Conservation (phyloP, 2,888 invertebrate genomes). For the Lobophora halterata region DNA sequence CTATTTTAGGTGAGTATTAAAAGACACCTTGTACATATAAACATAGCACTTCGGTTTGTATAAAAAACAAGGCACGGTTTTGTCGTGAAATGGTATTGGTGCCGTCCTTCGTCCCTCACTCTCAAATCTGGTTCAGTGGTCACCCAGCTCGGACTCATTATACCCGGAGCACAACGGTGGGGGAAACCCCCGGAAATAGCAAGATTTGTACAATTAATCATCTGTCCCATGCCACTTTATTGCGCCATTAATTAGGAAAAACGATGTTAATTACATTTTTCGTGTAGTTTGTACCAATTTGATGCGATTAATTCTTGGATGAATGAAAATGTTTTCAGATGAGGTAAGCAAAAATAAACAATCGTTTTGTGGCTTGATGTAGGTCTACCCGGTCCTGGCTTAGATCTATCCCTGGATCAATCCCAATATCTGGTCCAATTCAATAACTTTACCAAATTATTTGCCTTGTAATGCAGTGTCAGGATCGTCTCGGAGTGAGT, state of each 20-base stretch:
- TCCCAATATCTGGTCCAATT: too few relatives aligned
- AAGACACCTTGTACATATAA: too few relatives aligned
- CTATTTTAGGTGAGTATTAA: background rate
- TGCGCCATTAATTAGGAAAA: conserved; percentile 38
- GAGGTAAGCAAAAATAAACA: too few relatives aligned
- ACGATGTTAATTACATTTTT: conserved; percentile 26
- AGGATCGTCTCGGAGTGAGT: too few relatives aligned
- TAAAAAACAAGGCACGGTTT: too few relatives aligned
- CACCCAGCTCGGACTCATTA: background rate
- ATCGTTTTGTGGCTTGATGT: too few relatives aligned
- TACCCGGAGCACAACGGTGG: too few relatives aligned
- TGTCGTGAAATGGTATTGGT: conserved; percentile 4
- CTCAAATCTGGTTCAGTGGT: conserved; percentile 18
- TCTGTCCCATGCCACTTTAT: conserved; percentile 32
- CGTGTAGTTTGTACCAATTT: conserved; percentile 13
- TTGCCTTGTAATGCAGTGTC: too few relatives aligned
- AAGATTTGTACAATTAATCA: conserved; percentile 33
- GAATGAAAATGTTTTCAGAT: background rate
- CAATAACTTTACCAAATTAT: too few relatives aligned
- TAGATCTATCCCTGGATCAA: too few relatives aligned
- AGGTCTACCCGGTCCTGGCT: too few relatives aligned
- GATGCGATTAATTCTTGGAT: conserved; percentile 5
- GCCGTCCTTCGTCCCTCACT: conserved; percentile 14
- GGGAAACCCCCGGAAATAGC: conserved; percentile 15
- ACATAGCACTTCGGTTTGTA: too few relatives aligned